Evolutionary conservation across 2,113 vertebrate species (phyloP), one percentile per base, ranked within the genome.

Genomic region (Acanthisitta chloris): DNA sequence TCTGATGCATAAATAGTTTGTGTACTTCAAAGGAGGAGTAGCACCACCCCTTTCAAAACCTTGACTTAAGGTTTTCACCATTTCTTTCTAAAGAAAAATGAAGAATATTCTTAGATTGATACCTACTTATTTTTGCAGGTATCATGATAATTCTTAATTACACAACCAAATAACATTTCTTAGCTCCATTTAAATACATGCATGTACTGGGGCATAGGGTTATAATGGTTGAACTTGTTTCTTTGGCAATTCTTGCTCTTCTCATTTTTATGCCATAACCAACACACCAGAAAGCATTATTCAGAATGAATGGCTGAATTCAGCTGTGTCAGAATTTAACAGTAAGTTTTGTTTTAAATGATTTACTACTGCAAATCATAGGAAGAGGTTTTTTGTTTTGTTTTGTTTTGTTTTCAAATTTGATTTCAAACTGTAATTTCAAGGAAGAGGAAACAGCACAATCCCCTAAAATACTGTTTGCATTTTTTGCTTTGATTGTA

Each of bases 141-240:
- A 23, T 62, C 85, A 18, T 28, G 26, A 88, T 38, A 62, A 43
- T 17, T 86, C 46, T 73, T 81, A 66, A 78, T 88, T 92, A 80
- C n/a, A 93, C 78, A 86, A n/a, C 8, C 51, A 66, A 76, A 34
- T 61, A 45, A 42, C 14, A 14, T 34, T 21, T 76, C 61, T 55
- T 54, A 85, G 17, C 29, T 86, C 17, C 17, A 21, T 86, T 88
- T 88, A 83, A 82, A 46, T 49, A 8, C 17, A 25, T 6, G 4
- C 26, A 12, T 0, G 0, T 57, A 12, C 31, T 48, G 62, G 20
- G 29, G 13, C 31, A 64, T 0, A 2, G 36, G 24, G 6, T 78
- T 87, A 12, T 51, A 77, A 42, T n/a, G 19, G n/a, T 33, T 84
- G 67, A 57, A 36, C 24, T 86, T 88, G 26, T 62, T 80, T 26